Evolutionary conservation across 2,888 invertebrate genomes (phyloP).

Genomic region (Malthinus seriepunctatus): DNA sequence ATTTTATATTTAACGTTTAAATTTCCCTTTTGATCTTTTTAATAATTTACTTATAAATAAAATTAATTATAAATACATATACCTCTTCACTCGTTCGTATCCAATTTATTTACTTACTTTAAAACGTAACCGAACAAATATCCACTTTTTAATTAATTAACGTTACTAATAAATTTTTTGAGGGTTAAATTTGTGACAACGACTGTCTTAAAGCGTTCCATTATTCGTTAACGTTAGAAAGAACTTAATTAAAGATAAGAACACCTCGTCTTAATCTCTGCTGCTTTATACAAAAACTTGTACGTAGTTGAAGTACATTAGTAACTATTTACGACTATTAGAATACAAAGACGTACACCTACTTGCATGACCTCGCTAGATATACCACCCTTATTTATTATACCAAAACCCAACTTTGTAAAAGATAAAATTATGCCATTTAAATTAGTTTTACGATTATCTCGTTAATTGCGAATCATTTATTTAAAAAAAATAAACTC

Average conservation of each 20-base stretch:
- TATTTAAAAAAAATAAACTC: not conserved
- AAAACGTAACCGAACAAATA: too few relatives aligned
- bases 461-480: constrained; percentile 12
- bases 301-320: constrained; percentile 47
- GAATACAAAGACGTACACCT: constrained; percentile 39
- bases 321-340: constrained; percentile 50
- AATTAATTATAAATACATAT: too few relatives aligned
- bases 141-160: too few relatives aligned
- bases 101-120: too few relatives aligned
- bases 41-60: too few relatives aligned
- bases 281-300: constrained; percentile 45
- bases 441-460: constrained; percentile 27
- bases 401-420: constrained; percentile 10
- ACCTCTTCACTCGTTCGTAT: too few relatives aligned
- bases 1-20: not conserved
- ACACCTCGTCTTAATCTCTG: constrained; percentile 48
- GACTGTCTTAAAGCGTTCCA: not conserved
- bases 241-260: constrained; percentile 42
- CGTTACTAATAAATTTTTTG: too few relatives aligned
- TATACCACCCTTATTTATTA: constrained; percentile 30
- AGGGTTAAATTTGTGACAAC: not conserved
- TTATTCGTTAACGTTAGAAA: constrained; percentile 4
- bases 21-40: not conserved
- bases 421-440: constrained; percentile 23
- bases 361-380: constrained; percentile 26